Percentiles rank a stretch among this genome's conserved stretches.
These are phyloP conservation scores for Diorhabda carinulata DNA, from an alignment of 1,140 invertebrate species.

Conservation along the genomic window DNA sequence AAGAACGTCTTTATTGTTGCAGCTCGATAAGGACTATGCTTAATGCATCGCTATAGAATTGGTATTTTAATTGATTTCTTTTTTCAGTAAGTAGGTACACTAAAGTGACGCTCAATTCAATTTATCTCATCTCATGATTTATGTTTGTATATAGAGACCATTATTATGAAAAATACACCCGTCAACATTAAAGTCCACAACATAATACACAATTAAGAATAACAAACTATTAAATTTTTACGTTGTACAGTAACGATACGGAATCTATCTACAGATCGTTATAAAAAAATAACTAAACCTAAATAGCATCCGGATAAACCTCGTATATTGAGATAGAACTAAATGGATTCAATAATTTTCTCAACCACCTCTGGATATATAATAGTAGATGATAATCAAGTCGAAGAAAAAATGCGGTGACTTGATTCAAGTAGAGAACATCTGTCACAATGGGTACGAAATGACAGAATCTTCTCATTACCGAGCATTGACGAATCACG, in stretches of 20 bases:
- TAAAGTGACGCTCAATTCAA: background rate
- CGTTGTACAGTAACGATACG: too few species aligned
- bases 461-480: slow-evolving; percentile 32
- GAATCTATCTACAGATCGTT: too few species aligned
- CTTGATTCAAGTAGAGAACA: slow-evolving; percentile 13
- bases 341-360: background rate
- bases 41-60: background rate
- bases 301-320: too few species aligned
- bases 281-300: too few species aligned
- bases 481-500: slow-evolving; percentile 28
- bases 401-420: slow-evolving; percentile 5
- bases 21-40: background rate
- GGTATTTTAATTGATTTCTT: slow-evolving; percentile 1
- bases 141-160: background rate
- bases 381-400: slow-evolving; percentile 14
- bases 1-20: slow-evolving; percentile 2
- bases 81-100: background rate
- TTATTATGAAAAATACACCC: too few species aligned
- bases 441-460: slow-evolving; percentile 26
- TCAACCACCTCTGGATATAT: background rate
- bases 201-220: too few species aligned
- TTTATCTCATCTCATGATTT: background rate
- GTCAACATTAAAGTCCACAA: too few species aligned
- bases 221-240: too few species aligned
- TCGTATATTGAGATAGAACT: too few species aligned